These are phyloP conservation scores for Aplysina aerophoba DNA, from an alignment of 37 sponge, comb jelly and placozoan genomes.

Conservation along the genomic window DNA sequence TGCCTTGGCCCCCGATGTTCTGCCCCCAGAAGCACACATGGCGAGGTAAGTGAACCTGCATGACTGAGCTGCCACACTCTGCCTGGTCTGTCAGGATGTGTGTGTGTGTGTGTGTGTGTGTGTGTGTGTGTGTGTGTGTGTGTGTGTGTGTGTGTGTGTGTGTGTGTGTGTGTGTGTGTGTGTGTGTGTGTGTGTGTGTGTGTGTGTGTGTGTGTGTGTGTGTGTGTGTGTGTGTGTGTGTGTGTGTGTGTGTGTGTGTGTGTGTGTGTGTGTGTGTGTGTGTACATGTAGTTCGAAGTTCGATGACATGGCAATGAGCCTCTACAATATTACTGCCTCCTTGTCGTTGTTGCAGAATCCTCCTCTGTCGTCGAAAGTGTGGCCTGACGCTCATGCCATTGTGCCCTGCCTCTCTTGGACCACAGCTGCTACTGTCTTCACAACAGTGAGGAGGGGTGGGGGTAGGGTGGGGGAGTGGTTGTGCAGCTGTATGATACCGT, in stretches of 20 bases:
- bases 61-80: too few species aligned
- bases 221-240: too few species aligned
- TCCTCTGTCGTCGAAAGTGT: slow-evolving; percentile 72
- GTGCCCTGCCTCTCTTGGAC: slow-evolving; percentile 88
- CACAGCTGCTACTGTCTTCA: slow-evolving; percentile 87
- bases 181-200: background rate
- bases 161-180: slow-evolving; percentile 10
- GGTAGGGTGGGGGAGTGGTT: background rate
- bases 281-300: too few species aligned
- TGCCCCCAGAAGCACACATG: slow-evolving; percentile 51
- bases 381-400: slow-evolving; percentile 73
- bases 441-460: slow-evolving; percentile 50
- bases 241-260: too few species aligned
- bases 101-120: too few species aligned
- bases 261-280: too few species aligned
- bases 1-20: slow-evolving; percentile 57
- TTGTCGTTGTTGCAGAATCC: slow-evolving; percentile 57
- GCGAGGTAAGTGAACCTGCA: slow-evolving; percentile 15
- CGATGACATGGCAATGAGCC: too few species aligned
- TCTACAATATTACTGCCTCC: too few species aligned
- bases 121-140: background rate
- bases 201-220: too few species aligned
- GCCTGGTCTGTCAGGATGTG: too few species aligned
- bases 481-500: background rate
- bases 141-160: too few species aligned